These are phyloP conservation scores for Trogon surrucura DNA, from an alignment of 2,113 vertebrate species.

Conservation along the genomic window DNA sequence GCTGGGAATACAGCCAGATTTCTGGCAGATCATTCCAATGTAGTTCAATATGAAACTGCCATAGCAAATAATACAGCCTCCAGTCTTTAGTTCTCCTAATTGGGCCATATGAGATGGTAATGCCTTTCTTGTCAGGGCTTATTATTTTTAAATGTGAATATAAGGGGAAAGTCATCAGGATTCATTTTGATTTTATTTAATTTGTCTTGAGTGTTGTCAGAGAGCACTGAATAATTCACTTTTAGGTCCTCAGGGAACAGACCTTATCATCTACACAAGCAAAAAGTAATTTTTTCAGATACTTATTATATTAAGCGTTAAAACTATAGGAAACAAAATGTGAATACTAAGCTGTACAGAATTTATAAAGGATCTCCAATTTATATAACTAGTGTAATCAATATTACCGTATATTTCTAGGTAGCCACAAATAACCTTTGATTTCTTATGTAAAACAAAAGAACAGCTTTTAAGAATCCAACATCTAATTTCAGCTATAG, in stretches of 20 bases:
- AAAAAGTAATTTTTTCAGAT: conserved; percentile 52
- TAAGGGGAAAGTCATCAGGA: conserved; percentile 15
- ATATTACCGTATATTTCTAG: not conserved
- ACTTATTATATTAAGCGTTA: not conserved
- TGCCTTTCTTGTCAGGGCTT: conserved; percentile 49
- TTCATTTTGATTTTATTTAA: conserved; percentile 64
- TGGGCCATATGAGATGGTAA: conserved; percentile 49
- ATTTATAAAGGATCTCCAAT: conserved; percentile 4
- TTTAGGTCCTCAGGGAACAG: conserved; percentile 39
- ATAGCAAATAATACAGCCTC: not conserved
- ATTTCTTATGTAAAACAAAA: not conserved
- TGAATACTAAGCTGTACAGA: not conserved
- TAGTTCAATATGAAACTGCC: conserved; percentile 7
- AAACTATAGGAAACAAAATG: conserved; percentile 26
- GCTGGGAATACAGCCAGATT: conserved; percentile 16
- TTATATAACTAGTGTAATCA: not conserved
- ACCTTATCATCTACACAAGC: conserved; percentile 44
- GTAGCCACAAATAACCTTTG: not conserved
- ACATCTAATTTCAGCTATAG: not conserved
- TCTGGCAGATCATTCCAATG: not conserved
- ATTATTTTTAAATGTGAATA: conserved; percentile 60
- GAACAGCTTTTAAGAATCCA: not conserved
- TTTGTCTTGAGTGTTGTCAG: conserved; percentile 56
- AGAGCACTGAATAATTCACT: conserved; percentile 60
- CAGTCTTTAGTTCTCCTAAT: conserved; percentile 49